These are phyloP conservation scores for Doryteuthis pealeii DNA, from an alignment of 1,140 invertebrate species.

Conservation along the genomic window DNA sequence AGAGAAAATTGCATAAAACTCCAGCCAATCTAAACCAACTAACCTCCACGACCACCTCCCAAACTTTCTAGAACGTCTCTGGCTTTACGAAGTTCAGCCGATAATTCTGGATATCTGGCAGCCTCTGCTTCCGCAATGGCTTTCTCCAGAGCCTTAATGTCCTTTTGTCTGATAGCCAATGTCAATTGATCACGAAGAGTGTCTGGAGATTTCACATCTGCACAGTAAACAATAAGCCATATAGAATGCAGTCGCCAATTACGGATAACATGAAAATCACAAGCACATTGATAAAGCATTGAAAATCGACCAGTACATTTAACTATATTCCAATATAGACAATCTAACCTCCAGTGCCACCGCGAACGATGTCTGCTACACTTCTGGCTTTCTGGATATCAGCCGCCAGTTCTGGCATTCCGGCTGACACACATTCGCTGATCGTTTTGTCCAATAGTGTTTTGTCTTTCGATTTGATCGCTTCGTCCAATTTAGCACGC, in stretches of 20 bases:
- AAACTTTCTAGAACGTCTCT: not conserved
- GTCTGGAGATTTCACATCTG: not conserved
- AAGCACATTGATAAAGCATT: too few relatives aligned
- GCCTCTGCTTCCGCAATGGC: not conserved
- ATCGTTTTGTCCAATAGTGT: not conserved
- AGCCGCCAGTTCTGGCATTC: not conserved
- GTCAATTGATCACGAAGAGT: not conserved
- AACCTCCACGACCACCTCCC: not conserved
- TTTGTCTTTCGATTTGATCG: not conserved
- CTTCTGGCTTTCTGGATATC: not conserved
- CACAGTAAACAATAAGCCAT: too few relatives aligned
- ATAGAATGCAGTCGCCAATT: too few relatives aligned
- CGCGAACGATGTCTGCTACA: not conserved
- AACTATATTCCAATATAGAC: not conserved
- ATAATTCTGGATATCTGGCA: not conserved
- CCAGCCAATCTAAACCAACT: not conserved
- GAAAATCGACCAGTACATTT: too few relatives aligned
- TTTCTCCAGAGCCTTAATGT: not conserved
- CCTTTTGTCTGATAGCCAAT: not conserved
- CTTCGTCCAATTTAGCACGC: not conserved
- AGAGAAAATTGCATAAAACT: too few relatives aligned
- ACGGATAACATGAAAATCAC: too few relatives aligned
- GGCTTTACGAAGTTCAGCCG: not conserved
- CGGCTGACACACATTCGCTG: not conserved
- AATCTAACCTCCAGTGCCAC: conserved; percentile 4